Base-by-base conservation (phyloP, 2,113 vertebrate genomes). In the Tyto alba region DNA sequence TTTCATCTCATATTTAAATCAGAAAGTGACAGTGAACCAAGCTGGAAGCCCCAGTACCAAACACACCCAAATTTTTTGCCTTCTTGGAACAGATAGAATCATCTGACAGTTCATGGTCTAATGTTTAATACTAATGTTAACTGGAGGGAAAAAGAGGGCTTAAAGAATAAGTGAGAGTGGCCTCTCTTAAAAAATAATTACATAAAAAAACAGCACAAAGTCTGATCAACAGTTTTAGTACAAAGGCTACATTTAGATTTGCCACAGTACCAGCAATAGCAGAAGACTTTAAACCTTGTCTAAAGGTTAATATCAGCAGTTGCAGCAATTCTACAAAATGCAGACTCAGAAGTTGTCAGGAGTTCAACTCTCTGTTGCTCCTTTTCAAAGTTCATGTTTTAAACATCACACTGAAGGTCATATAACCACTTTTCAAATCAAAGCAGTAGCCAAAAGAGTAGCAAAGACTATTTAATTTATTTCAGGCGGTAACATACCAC, bases 231-330 rank as follows among this genome's bases (percentile, higher is more conserved):
- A 52, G 10, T 60, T 89, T 91, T 86, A 86, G 92, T 72, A 78
- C 85, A 97, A 96, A 93, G 94, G 90, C 86, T 92, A 43, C 27
- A 0, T 50, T 93, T 79, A 60, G 66, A 86, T 86, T 92, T 96
- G 67, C 43, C 74, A 84, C 45, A 90, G 66, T 80, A 41, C 26
- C 48, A 87, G 66, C 48, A 48, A 38, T 0, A 66, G 40, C 10
- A 80, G 38, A 88, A 95, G 83, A 96, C 96, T 96, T 97, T 95
- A 96, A 96, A 96, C 96, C 26, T 84, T n/a, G 93, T 91, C 92
- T 90, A 96, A 96, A 96, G 93, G 95, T 96, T 93, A 97, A 95
- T 72, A 88, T 18, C 41, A 89, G 80, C 14, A 78, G 53, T 86
- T 90, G 88, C 90, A 89, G 47, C 79, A 87, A 75, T 75, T 62